phyloP scores from a whole-genome alignment of 2,113 vertebrate species.

The Bettongia penicillata region DNA sequence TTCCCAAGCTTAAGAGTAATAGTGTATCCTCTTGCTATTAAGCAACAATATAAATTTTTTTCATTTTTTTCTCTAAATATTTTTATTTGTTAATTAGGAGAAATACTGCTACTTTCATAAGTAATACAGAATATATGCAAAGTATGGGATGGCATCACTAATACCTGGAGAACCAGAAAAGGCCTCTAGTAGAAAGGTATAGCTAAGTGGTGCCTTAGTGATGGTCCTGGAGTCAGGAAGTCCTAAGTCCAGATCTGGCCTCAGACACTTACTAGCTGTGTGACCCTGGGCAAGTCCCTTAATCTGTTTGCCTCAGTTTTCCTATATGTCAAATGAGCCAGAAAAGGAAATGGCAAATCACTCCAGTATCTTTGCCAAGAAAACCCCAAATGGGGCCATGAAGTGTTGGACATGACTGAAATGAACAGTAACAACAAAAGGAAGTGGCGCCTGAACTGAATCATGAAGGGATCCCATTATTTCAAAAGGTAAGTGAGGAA shows the following conservation, averaged over 20 bases:
- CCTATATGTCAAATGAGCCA: not conserved
- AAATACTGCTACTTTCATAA: not conserved
- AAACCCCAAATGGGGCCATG: not conserved
- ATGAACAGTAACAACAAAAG: not conserved
- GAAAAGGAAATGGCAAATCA: not conserved
- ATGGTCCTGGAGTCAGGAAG: too few species aligned
- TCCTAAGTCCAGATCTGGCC: too few species aligned
- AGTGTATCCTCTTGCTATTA: not conserved
- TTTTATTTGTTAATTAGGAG: constrained; percentile 20
- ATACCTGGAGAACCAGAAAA: not conserved
- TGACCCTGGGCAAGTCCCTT: not conserved
- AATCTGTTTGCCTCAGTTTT: not conserved
- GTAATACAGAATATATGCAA: not conserved
- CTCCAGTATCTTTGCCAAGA: not conserved
- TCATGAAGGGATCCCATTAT: not conserved
- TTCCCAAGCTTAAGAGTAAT: not conserved
- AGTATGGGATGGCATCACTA: not conserved
- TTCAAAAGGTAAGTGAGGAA: not conserved
- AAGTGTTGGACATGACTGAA: too few species aligned
- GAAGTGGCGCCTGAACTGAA: not conserved
- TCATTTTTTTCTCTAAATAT: not conserved
- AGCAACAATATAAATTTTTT: not conserved
- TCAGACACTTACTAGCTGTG: too few species aligned
- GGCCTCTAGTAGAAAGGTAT: not conserved
- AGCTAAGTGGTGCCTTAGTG: not conserved